Percentiles rank a stretch among this genome's conserved stretches.
These are phyloP conservation scores for Lasius platythorax DNA, from an alignment of 2,888 invertebrate genomes.

Conservation along the genomic window DNA sequence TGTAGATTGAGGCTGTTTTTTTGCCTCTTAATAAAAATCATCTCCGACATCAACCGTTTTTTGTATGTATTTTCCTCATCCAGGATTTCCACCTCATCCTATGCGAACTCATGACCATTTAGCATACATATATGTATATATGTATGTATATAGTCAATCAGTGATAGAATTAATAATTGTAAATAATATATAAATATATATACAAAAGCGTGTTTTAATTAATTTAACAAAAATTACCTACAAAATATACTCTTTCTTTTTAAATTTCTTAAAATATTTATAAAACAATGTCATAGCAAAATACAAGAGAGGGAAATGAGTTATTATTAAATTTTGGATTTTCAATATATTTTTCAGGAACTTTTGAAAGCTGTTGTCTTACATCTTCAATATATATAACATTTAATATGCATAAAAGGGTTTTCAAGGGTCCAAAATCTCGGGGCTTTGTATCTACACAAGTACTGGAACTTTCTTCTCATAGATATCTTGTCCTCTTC, in stretches of 20 bases:
- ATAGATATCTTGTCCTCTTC: not conserved
- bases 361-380: not conserved
- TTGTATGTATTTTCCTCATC: too few relatives aligned
- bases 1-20: too few relatives aligned
- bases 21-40: too few relatives aligned
- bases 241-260: not conserved
- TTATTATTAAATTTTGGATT: not conserved
- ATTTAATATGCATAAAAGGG: conserved; percentile 3
- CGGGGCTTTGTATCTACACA: conserved; percentile 12
- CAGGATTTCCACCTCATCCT: too few relatives aligned
- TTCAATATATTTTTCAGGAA: not conserved
- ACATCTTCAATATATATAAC: conserved; percentile 2
- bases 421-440: not conserved
- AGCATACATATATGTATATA: too few relatives aligned
- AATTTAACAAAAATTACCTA: conserved; percentile 23
- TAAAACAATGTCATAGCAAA: conserved; percentile 44
- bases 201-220: conserved; percentile 45
- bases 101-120: too few relatives aligned
- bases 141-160: not conserved
- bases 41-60: too few relatives aligned
- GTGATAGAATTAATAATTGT: conserved; percentile 54
- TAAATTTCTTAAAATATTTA: conserved; percentile 53
- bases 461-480: not conserved
- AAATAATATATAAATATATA: conserved; percentile 60
- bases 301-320: not conserved